Conservation (phyloP, 2,888 invertebrate species). For the Cantharis rufa region DNA sequence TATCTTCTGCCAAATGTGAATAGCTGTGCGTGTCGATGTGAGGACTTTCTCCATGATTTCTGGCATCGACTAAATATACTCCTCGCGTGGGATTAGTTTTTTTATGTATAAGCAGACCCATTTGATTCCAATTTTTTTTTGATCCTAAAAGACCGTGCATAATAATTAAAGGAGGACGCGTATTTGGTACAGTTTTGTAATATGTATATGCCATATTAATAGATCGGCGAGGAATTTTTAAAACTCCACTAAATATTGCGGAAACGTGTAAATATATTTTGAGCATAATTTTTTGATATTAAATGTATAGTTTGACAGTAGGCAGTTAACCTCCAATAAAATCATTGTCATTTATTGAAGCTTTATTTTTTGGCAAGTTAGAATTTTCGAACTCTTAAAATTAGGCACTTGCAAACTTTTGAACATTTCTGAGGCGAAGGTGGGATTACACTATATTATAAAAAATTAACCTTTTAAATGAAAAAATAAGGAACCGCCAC, state of each 20-base stretch:
- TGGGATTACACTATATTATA: no score
- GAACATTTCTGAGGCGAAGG: no score
- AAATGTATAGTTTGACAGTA: neutral
- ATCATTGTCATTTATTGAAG: neutral
- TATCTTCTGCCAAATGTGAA: conserved; percentile 73
- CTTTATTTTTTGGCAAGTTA: neutral
- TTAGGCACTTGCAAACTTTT: no score
- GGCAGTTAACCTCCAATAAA: neutral
- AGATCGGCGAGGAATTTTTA: conserved; percentile 46
- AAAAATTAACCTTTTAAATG: no score
- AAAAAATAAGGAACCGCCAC: no score
- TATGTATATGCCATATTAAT: conserved; percentile 72
- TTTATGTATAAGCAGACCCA: conserved; percentile 73
- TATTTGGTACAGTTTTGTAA: conserved; percentile 54
- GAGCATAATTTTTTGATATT: neutral
- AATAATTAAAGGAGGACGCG: conserved; percentile 71
- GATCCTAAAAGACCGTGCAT: conserved; percentile 87
- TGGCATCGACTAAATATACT: conserved; percentile 81
- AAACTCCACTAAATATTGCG: neutral
- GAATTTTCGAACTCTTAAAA: no score
- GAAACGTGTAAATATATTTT: neutral
- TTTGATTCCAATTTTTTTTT: conserved; percentile 83
- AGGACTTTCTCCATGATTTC: conserved; percentile 95
- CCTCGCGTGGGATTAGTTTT: conserved; percentile 68
- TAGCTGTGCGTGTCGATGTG: conserved; percentile 77